Percentiles rank a stretch among this genome's conserved stretches.
These are phyloP conservation scores for Sycobia sp. DNA, from an alignment of 1,140 invertebrate species.

Conservation along the genomic window DNA sequence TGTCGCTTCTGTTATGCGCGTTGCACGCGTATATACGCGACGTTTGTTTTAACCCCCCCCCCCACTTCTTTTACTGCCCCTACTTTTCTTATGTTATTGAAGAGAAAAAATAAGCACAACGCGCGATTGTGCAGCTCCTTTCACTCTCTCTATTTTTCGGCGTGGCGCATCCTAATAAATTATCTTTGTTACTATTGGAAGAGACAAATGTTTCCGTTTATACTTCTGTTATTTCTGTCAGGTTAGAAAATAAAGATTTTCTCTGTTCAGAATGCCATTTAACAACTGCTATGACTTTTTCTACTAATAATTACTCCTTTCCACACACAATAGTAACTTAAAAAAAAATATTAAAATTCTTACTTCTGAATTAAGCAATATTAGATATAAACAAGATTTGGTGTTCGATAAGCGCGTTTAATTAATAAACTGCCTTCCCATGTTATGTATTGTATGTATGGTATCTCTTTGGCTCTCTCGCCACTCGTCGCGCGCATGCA, in stretches of 20 bases:
- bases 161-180: constrained; percentile 5
- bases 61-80: background rate
- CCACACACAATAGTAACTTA: no score
- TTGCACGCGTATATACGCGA: background rate
- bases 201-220: no score
- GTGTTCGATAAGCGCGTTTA: constrained; percentile 12
- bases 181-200: background rate
- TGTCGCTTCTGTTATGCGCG: background rate
- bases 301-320: no score
- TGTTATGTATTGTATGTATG: constrained; percentile 9
- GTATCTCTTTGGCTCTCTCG: constrained; percentile 16
- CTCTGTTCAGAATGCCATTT: no score
- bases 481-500: background rate
- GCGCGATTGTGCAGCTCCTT: background rate
- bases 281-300: no score
- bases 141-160: constrained; percentile 3
- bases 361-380: background rate
- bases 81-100: background rate
- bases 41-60: background rate
- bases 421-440: background rate
- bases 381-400: constrained; percentile 8
- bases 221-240: no score
- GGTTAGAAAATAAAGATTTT: no score
- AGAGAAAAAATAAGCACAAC: background rate
- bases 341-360: background rate